Base-by-base conservation (phyloP, 2,888 invertebrate genomes). In the Calephelis perditalis region DNA sequence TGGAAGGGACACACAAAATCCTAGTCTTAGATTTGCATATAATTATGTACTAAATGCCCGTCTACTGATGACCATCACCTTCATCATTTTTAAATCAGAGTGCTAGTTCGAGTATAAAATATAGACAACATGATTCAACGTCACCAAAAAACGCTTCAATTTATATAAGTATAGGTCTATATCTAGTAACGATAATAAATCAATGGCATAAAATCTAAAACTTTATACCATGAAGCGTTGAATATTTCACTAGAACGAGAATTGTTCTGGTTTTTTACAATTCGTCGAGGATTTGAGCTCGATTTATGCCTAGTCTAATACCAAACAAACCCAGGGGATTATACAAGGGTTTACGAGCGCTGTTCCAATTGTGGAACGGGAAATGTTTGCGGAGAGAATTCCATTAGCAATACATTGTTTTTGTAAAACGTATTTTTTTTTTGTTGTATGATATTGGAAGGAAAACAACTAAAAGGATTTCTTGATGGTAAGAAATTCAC, bases 171-270 rank as follows among this genome's bases (percentile, higher is more conserved):
- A 8, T 8, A 40, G 26, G 26, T 0, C 3, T 26, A 5, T 3
- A 49, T 49, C 49, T 49, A 49, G 49, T 1, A 52, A 52, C 10
- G 15, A 11, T 26, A 26, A 26, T 52, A 26, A 26, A 52, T 52
- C 49, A 26, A 52, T 10, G 49, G 9, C 5, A 5, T 6, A 52
- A 52, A 52, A 52, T 52, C 26, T 52, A 52, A 52, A 52, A 52
- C 26, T 52, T 52, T 10, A 35, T 52, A 52, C 35, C 35, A 26
- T 52, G 6, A 5, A 26, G 49, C 49, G 26, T 35, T 52, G 49
- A 52, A 52, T 52, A 52, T 52, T 52, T 52, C 35, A 52, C 49
- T 52, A 52, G 35, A 52, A 52, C 49, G 49, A 40, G 49, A 52
- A 52, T 52, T 52, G 15, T 52, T 5, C 49, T 26, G 49, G 15